phyloP scores from a whole-genome alignment of 2,113 vertebrate genomes.

The Ploceus nigricollis region DNA sequence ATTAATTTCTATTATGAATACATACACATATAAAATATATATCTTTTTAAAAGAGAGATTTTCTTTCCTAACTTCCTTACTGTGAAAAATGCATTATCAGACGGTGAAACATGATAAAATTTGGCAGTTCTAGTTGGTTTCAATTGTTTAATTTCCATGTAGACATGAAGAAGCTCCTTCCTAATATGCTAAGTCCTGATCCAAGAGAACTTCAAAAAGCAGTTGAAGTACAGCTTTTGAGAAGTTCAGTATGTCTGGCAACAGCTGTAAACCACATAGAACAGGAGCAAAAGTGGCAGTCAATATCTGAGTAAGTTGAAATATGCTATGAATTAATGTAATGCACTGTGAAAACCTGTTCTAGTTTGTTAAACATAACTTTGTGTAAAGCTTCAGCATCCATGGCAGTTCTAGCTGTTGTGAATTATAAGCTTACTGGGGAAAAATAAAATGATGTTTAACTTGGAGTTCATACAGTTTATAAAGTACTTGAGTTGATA shows the following conservation, averaged over 20 bases:
- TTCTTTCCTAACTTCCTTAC: neutral
- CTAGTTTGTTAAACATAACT: neutral
- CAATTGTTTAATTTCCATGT: slow-evolving; percentile 18
- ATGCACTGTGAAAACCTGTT: neutral
- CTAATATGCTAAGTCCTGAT: slow-evolving; percentile 91
- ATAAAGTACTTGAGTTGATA: neutral
- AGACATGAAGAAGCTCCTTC: slow-evolving; percentile 96
- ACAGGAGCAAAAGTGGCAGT: slow-evolving; percentile 82
- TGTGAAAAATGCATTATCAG: neutral
- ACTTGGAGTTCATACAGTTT: neutral
- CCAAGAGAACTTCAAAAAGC: slow-evolving; percentile 95
- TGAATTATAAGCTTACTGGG: neutral
- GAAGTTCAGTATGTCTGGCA: slow-evolving; percentile 87
- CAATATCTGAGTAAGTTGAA: slow-evolving; percentile 85
- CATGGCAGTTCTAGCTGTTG: neutral
- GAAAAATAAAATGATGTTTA: neutral
- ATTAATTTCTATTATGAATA: neutral
- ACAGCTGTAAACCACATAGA: slow-evolving; percentile 78
- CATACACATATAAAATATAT: too few species aligned
- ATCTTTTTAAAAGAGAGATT: fast-evolving
- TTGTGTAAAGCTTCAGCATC: neutral
- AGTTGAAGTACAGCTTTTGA: slow-evolving; percentile 93
- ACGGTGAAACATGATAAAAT: neutral
- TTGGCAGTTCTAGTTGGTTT: neutral
- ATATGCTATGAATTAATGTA: neutral